Percentiles rank a stretch among this genome's conserved stretches.
phyloP scores from a whole-genome alignment of 2,888 invertebrate species.

The Ophonus ardosiacus region DNA sequence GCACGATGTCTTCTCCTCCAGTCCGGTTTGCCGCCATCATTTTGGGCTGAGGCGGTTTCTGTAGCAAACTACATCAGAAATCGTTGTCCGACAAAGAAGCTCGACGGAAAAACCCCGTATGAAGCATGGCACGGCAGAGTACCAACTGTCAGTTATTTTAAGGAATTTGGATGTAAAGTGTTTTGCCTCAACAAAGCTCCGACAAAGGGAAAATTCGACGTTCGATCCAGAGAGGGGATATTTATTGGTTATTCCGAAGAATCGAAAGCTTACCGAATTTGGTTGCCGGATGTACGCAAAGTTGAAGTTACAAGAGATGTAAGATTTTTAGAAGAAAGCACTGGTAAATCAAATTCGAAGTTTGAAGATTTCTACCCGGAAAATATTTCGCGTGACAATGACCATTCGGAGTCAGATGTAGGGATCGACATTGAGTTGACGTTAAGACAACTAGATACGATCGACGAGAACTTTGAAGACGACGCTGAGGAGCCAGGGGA shows the following conservation, averaged over 20 bases:
- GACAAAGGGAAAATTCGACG: constrained; percentile 64
- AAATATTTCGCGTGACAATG: no score
- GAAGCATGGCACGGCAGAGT: no score
- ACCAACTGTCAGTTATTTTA: constrained; percentile 63
- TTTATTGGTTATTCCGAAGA: constrained; percentile 65
- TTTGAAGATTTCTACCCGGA: no score
- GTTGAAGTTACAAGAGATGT: constrained; percentile 15
- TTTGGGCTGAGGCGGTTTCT: constrained; percentile 70
- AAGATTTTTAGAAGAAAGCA: not conserved
- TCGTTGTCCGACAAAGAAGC: constrained; percentile 66
- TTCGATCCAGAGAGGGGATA: constrained; percentile 61
- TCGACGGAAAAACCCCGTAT: constrained; percentile 62
- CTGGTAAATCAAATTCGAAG: no score
- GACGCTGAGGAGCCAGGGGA: no score
- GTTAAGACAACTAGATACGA: no score
- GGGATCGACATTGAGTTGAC: no score
- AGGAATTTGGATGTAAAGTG: not conserved
- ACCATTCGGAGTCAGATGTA: no score
- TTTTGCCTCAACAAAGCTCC: not conserved
- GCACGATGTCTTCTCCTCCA: constrained; percentile 68
- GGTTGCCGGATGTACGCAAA: constrained; percentile 4
- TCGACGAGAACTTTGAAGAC: no score
- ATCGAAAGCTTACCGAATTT: constrained; percentile 63
- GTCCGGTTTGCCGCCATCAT: constrained; percentile 65
- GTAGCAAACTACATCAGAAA: constrained; percentile 69